These are phyloP conservation scores for Andrena camellia DNA, from an alignment of 2,888 invertebrate species.

Conservation along the genomic window DNA sequence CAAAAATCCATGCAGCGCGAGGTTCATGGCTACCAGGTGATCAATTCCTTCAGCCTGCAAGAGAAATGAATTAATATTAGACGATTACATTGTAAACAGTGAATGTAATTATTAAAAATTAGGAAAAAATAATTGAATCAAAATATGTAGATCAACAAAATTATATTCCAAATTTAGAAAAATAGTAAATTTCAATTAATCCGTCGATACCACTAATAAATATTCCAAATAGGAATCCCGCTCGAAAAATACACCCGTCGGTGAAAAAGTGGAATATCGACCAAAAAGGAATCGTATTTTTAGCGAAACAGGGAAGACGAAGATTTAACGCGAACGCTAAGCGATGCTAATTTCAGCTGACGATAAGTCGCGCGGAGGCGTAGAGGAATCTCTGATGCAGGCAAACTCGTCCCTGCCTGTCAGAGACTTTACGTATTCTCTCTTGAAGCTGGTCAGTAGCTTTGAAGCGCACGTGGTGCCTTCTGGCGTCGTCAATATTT, in stretches of 20 bases:
- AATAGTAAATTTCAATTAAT: no score
- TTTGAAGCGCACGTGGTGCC: slow-evolving; percentile 25
- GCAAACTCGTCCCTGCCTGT: slow-evolving; percentile 39
- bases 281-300: not conserved
- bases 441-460: slow-evolving; percentile 19
- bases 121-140: no score
- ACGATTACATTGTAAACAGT: not conserved
- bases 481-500: slow-evolving; percentile 44
- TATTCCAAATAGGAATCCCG: no score
- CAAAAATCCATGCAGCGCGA: slow-evolving; percentile 85
- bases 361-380: slow-evolving; percentile 47
- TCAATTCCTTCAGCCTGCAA: slow-evolving; percentile 79
- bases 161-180: no score
- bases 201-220: no score
- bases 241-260: no score
- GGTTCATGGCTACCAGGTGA: slow-evolving; percentile 84
- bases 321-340: slow-evolving; percentile 37
- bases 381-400: slow-evolving; percentile 45
- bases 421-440: slow-evolving; percentile 21
- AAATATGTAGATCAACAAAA: no score
- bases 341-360: slow-evolving; percentile 47
- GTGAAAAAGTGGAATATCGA: not conserved
- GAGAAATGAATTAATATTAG: slow-evolving; percentile 33
- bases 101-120: not conserved
- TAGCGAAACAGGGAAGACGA: slow-evolving; percentile 14